phyloP scores from a whole-genome alignment of 2,113 vertebrate species.

The Dinomys branickii region DNA sequence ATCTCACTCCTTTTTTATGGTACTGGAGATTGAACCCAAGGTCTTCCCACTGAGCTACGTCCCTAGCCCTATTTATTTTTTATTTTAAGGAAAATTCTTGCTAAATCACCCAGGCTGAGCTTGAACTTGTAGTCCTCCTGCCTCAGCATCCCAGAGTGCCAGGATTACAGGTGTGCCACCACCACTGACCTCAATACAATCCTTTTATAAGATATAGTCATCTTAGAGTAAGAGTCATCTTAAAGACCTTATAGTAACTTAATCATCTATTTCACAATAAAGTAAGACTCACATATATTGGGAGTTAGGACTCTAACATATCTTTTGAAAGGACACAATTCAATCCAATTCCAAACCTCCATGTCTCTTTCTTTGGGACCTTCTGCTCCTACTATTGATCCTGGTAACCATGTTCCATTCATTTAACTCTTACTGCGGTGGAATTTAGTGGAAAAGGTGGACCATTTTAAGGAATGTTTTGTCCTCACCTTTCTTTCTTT shows the following conservation, averaged over 20 bases:
- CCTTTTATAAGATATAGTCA: background rate
- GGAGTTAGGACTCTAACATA: background rate
- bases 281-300: background rate
- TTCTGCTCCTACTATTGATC: background rate
- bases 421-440: background rate
- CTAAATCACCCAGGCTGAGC: background rate
- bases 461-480: constrained; percentile 18
- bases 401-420: background rate
- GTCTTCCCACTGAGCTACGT: background rate
- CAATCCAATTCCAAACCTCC: background rate
- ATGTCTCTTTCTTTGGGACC: background rate
- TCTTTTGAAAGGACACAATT: background rate
- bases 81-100: background rate
- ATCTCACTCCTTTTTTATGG: background rate
- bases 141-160: background rate
- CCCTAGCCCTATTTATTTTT: background rate
- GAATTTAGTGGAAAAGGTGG: background rate
- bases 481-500: constrained; percentile 34
- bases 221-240: background rate
- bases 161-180: background rate
- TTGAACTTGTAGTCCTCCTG: background rate
- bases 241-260: background rate
- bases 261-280: constrained; percentile 9
- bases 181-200: background rate
- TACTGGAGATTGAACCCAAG: background rate